These are phyloP conservation scores for Melolontha melolontha DNA, from an alignment of 2,888 invertebrate species.

Conservation along the genomic window DNA sequence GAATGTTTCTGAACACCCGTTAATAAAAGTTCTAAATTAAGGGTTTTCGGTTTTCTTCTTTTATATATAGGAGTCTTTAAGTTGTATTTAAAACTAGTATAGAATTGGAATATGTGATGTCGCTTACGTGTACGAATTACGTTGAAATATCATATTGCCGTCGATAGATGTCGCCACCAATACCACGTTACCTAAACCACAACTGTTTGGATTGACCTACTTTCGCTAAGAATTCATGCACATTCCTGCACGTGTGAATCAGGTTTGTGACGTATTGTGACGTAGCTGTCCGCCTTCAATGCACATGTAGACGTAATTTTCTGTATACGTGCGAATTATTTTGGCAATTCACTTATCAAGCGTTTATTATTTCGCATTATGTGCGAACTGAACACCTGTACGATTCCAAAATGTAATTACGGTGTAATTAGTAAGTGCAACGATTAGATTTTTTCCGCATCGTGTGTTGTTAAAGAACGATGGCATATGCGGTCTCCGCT, in stretches of 20 bases:
- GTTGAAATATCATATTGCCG: background rate
- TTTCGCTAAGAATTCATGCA: conserved; percentile 60
- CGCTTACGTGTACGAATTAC: background rate
- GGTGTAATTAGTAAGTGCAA: no score
- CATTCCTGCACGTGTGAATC: conserved; percentile 66
- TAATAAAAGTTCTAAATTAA: no score
- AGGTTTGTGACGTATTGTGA: conserved; percentile 63
- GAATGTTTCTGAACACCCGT: no score
- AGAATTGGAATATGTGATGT: no score
- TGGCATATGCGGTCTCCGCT: no score
- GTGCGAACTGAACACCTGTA: background rate
- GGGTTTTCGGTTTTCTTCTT: no score
- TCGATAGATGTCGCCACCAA: conserved; percentile 16
- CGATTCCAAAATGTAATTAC: no score
- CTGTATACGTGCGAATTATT: conserved; percentile 44
- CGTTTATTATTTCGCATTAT: conserved; percentile 26
- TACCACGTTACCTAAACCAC: conserved; percentile 4
- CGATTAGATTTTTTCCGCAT: no score
- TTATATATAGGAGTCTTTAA: no score
- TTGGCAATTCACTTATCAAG: conserved; percentile 26
- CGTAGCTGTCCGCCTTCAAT: conserved; percentile 54
- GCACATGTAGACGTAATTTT: conserved; percentile 40
- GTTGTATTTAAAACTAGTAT: no score
- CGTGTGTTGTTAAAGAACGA: no score
- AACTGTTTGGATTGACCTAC: conserved; percentile 57